These are phyloP conservation scores for Sabatieria punctata DNA, from an alignment of 2,888 invertebrate genomes.

Conservation along the genomic window DNA sequence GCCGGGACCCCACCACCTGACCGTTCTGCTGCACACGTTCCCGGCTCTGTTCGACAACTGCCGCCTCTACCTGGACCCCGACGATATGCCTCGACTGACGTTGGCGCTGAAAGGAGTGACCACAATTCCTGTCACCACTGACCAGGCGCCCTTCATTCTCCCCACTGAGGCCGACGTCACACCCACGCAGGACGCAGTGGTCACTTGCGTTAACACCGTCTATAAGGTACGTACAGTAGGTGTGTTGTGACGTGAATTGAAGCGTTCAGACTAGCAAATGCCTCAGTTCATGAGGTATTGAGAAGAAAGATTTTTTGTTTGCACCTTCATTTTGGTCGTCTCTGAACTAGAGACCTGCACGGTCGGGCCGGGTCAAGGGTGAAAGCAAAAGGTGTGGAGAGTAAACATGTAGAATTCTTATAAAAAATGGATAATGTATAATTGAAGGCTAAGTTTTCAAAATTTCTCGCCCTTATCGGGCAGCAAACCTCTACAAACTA, in stretches of 20 bases:
- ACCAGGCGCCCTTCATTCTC: slow-evolving; percentile 61
- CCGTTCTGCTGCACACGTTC: slow-evolving; percentile 83
- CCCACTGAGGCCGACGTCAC: slow-evolving; percentile 61
- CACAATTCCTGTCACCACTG: slow-evolving; percentile 59
- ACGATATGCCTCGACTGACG: slow-evolving; percentile 42
- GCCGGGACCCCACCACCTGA: slow-evolving; percentile 80
- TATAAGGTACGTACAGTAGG: slow-evolving; percentile 53
- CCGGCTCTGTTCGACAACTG: slow-evolving; percentile 56
- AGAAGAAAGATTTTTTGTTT: no score
- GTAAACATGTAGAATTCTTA: no score
- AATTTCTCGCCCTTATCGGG: no score
- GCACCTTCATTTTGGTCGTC: no score
- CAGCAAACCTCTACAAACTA: no score
- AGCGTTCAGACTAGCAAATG: no score
- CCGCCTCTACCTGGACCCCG: slow-evolving; percentile 12
- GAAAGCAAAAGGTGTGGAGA: no score
- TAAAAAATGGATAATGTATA: no score
- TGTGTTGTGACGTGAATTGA: slow-evolving; percentile 11
- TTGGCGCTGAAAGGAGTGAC: slow-evolving; percentile 56
- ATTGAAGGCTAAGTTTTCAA: no score
- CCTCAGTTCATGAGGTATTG: no score
- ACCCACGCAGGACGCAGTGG: slow-evolving; percentile 61
- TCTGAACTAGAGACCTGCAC: no score
- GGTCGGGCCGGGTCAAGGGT: no score
- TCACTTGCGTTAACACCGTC: slow-evolving; percentile 68